A percentile compares a stretch with the other conserved stretches of the same genome.
Conservation (phyloP, 2,113 vertebrate genomes). For the Triplophysa tibetana region DNA sequence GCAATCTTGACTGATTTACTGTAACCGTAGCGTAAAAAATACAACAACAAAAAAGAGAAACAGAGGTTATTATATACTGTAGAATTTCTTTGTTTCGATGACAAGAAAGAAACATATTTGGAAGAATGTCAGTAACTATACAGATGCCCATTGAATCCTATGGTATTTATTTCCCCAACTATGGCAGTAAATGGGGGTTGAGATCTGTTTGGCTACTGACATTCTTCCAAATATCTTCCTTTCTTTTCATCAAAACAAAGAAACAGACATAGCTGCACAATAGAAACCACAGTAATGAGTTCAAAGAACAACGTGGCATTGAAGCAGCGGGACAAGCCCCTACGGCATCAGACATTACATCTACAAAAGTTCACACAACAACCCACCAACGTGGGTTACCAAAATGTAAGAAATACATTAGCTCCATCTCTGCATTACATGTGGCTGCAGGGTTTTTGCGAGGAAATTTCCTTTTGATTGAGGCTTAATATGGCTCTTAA, state of each 20-base stretch:
- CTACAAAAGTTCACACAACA: conserved; percentile 12
- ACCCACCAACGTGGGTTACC: not conserved
- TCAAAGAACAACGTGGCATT: not conserved
- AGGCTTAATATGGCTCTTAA: not conserved
- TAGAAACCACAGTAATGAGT: conserved; percentile 3
- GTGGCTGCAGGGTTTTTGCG: not conserved
- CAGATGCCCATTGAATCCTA: too few species aligned
- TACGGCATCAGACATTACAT: conserved; percentile 17
- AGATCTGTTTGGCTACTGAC: too few species aligned
- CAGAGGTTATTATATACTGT: not conserved
- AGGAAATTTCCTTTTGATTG: conserved; percentile 6
- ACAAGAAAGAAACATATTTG: too few species aligned
- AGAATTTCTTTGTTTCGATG: too few species aligned
- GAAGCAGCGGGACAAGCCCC: conserved; percentile 1
- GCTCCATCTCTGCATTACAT: conserved; percentile 12
- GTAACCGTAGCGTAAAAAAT: not conserved
- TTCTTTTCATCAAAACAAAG: too few species aligned
- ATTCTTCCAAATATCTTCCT: too few species aligned
- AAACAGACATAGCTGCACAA: not conserved
- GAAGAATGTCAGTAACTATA: too few species aligned
- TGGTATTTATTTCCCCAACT: too few species aligned
- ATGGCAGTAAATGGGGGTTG: too few species aligned
- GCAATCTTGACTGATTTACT: not conserved
- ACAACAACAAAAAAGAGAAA: not conserved
- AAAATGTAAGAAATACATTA: conserved; percentile 17